Evolutionary conservation across 2,888 invertebrate genomes (phyloP), one percentile per base, ranked within the genome.

Genomic region (Dinocampus coccinellae): DNA sequence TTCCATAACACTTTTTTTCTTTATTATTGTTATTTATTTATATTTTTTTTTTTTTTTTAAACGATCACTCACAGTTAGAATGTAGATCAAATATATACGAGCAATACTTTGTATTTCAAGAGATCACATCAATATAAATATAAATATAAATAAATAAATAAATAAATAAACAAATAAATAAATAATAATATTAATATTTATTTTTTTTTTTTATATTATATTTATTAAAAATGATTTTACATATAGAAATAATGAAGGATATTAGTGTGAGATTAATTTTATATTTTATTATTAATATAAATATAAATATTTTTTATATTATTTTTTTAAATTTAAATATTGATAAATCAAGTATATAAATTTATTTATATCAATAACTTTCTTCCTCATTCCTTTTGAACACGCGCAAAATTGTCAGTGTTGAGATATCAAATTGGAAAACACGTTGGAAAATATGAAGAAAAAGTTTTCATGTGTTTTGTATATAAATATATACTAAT

Each of bases 391-490:
- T 60, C 36, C 24, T 34, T 16, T 9, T 20, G 29, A n/a, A n/a
- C 33, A 20, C 65, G 52, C 10, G 53, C 16, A 22, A 55, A 34
- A 53, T 55, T 9, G 26, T 33, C 9, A 33, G n/a, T 1, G 22
- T 60, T 20, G 52, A 55, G 34, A 55, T 20, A 55, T 53, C 53
- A 55, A 34, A 34, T 55, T n/a, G n/a, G 34, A 55, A 55, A 55
- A 53, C 24, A 24, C 52, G n/a, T 33, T 13, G 60, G 20, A 61
- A 63, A 52, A 55, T 52, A 62, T 67, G 29, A 61, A 70, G 26
- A 69, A 61, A 57, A 39, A 70, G 53, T 24, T 16, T 24, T 29
- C 55, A 55, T 53, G 22, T 24, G 26, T 42, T 13, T 33, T 3
- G 47, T 47, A n/a, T n/a, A n/a, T n/a, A n/a, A 16, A 47, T 47